phyloP scores from a whole-genome alignment of 2,888 invertebrate genomes.

The Villa cingulata region DNA sequence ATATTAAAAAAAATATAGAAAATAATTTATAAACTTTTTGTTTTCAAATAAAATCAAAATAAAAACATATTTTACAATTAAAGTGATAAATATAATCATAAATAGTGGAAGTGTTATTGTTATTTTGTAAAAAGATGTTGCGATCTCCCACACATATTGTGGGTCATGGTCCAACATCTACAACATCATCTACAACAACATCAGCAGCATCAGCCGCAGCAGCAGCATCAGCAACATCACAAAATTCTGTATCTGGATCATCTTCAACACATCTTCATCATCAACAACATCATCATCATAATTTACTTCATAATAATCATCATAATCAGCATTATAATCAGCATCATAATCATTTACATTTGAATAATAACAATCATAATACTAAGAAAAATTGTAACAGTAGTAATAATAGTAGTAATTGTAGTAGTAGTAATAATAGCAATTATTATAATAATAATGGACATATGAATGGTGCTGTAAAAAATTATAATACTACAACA shows the following conservation, averaged over 20 bases:
- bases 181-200: constrained; percentile 15
- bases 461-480: constrained; percentile 18
- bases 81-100: constrained; percentile 2
- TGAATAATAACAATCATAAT: constrained; percentile 3
- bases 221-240: constrained; percentile 12
- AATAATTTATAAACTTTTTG: too few relatives aligned
- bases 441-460: constrained; percentile 9
- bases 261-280: constrained; percentile 10
- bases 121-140: constrained; percentile 34
- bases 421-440: constrained; percentile 14
- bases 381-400: too few relatives aligned
- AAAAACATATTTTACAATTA: neutral
- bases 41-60: neutral
- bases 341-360: constrained; percentile 3
- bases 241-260: constrained; percentile 13
- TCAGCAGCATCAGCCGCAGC: constrained; percentile 1
- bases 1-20: too few relatives aligned
- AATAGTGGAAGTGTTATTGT: constrained; percentile 19
- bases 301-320: constrained; percentile 1
- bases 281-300: constrained; percentile 2
- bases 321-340: constrained; percentile 4
- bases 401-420: constrained; percentile 16
- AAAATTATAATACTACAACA: too few relatives aligned
- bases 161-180: constrained; percentile 31
- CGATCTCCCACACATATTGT: constrained; percentile 39